Base-by-base conservation (phyloP, 2,113 vertebrate genomes). In the Atrichornis clamosus region DNA sequence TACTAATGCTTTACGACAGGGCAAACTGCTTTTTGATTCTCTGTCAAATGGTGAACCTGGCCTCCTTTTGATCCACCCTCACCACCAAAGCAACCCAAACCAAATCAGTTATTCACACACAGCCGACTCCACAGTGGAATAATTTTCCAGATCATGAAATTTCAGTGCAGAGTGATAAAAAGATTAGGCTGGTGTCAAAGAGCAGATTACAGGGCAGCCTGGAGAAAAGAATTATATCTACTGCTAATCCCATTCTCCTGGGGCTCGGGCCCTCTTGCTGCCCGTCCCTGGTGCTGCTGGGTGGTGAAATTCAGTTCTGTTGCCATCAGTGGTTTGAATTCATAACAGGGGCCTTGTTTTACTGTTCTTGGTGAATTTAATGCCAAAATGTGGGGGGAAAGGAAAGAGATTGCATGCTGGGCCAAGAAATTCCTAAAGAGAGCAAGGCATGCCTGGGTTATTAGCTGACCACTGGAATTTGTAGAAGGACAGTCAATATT, bases 101-200 rank as follows among this genome's bases (percentile, higher is more conserved):
- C 59, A 84, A 89, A 92, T 82, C 69, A 91, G 74, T 82, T 87
- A 82, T 75, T 84, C 84, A 75, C 87, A 89, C 80, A 49, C 72
- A 78, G 76, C 72, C 90, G 8, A 12, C 76, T 94, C 46, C 78
- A 70, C 78, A 47, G 72, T n/a, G 27, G 70, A 90, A 91, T 88
- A 64, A 89, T 94, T 95, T 96, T 87, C 81, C 87, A 96, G 95
- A 94, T 84, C 79, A 88, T 68, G 89, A 95, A 73, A 89, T 86
- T 88, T 80, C 93, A 86, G 75, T 74, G 72, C 78, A 85, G 47
- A 70, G 72, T n/a, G 85, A 86, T 94, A 94, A 96, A 94, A 88
- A 88, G 76, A 86, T 89, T 84, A 88, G 65, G 33, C 50, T 83
- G 39, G 47, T 96, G 87, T 91, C 82, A 96, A 81, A 88, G 55